These are phyloP conservation scores for Platynereis dumerilii DNA, from an alignment of 2,888 invertebrate genomes.

Conservation along the genomic window DNA sequence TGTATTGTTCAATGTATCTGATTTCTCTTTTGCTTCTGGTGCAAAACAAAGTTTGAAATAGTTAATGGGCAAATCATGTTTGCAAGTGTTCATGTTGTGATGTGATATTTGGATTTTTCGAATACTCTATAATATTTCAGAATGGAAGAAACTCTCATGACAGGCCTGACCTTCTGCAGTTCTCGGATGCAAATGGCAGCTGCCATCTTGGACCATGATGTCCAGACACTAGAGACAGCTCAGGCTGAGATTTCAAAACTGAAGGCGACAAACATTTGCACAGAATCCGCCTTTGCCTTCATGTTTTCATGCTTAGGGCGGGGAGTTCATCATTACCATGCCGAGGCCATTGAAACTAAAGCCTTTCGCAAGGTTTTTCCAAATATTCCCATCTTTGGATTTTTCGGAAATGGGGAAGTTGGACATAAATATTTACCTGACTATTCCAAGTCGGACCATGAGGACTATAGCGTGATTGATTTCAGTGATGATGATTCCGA, in stretches of 20 bases:
- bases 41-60: too few relatives aligned
- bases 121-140: background rate
- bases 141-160: constrained; percentile 11
- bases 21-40: too few relatives aligned
- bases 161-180: constrained; percentile 35
- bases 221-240: constrained; percentile 20
- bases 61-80: too few relatives aligned
- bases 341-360: constrained; percentile 60
- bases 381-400: constrained; percentile 64
- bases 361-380: constrained; percentile 64
- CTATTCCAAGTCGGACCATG: constrained; percentile 19
- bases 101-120: too few relatives aligned
- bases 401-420: constrained; percentile 66
- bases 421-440: constrained; percentile 46
- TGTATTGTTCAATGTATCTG: too few relatives aligned
- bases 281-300: constrained; percentile 38
- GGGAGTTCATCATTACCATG: constrained; percentile 51
- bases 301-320: constrained; percentile 65
- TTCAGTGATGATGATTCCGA: constrained; percentile 7
- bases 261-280: constrained; percentile 24
- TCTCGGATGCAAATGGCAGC: constrained; percentile 31
- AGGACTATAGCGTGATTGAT: background rate
- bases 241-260: constrained; percentile 21
- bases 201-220: constrained; percentile 18
- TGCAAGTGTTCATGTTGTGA: too few relatives aligned